These are phyloP conservation scores for Lonchura striata DNA, from an alignment of 2,113 vertebrate genomes.

Conservation along the genomic window DNA sequence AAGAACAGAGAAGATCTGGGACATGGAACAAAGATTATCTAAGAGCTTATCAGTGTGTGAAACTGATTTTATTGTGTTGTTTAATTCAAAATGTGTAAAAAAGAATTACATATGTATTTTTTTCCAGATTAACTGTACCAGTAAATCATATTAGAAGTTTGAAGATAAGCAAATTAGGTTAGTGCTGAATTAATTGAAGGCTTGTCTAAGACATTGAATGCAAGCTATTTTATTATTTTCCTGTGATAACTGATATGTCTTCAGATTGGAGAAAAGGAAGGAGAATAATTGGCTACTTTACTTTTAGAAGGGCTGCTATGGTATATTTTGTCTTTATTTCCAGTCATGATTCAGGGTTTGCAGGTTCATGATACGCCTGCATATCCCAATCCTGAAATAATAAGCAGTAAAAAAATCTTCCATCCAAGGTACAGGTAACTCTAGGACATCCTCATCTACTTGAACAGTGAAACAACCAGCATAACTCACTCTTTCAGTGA, in stretches of 20 bases:
- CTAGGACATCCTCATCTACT: neutral
- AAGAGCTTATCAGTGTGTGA: neutral
- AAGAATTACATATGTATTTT: neutral
- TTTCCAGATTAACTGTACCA: neutral
- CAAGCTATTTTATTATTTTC: neutral
- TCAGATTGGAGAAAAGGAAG: neutral
- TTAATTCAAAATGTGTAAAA: neutral
- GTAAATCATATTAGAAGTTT: neutral
- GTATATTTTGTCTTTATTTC: neutral
- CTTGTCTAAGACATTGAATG: neutral
- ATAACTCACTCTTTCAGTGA: neutral
- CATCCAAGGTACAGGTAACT: neutral
- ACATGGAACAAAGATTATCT: neutral
- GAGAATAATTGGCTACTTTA: neutral
- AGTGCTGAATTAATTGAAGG: neutral
- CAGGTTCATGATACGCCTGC: neutral
- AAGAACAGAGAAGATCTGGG: neutral
- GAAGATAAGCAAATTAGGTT: neutral
- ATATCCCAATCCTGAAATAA: neutral
- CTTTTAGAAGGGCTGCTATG: neutral
- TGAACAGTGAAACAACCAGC: neutral
- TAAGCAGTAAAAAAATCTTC: neutral
- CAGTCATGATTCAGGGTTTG: neutral
- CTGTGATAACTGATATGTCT: rapidly evolving
- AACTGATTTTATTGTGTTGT: neutral